phyloP scores from a whole-genome alignment of 2,797 vertebrate species.

The Notoglanidium macrostoma region DNA sequence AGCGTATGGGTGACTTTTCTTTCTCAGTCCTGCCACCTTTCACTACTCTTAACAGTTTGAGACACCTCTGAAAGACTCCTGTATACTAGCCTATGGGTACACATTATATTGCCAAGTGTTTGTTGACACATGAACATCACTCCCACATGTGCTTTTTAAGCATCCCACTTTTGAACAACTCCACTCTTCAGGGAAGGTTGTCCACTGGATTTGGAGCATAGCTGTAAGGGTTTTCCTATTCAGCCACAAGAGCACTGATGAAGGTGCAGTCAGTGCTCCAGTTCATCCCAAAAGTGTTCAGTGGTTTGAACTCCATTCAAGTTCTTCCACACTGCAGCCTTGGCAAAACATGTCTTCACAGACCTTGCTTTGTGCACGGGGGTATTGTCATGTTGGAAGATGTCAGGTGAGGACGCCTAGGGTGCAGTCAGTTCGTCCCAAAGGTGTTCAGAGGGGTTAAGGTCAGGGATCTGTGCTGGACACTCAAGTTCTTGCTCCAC shows the following conservation, averaged over 20 bases:
- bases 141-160: neutral
- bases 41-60: neutral
- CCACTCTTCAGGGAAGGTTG: neutral
- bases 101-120: neutral
- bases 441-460: too few relatives aligned
- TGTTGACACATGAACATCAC: neutral
- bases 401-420: too few relatives aligned
- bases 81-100: neutral
- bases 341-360: neutral
- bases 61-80: neutral
- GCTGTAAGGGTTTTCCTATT: neutral
- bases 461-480: too few relatives aligned
- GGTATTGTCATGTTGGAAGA: neutral
- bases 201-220: neutral
- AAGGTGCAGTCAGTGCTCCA: neutral
- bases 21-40: neutral
- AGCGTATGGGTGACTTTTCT: neutral
- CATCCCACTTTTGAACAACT: neutral
- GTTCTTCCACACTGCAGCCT: neutral
- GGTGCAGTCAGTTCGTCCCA: too few relatives aligned
- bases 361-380: neutral
- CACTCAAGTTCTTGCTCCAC: neutral
- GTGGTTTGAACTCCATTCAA: neutral
- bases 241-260: neutral
- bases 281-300: neutral